A percentile compares a stretch with the other conserved stretches of the same genome.
Evolutionary conservation across 2,888 invertebrate species (phyloP).

Genomic region (Ectropis crepuscularia): DNA sequence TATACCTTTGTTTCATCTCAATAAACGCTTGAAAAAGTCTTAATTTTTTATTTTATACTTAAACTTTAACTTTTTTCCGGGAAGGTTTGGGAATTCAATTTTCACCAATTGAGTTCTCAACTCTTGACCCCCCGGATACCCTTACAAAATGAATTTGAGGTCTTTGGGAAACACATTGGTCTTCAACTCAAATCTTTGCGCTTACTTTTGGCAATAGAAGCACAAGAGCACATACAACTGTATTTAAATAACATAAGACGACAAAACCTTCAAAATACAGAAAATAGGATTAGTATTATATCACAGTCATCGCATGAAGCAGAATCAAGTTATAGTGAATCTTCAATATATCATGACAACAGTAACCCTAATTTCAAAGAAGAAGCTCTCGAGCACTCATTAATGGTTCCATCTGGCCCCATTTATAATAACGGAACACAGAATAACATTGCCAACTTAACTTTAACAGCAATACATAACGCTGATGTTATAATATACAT

Average conservation of each 20-base stretch:
- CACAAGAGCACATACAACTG: conserved; percentile 44
- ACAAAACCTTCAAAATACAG: conserved; percentile 38
- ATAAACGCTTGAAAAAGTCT: no score
- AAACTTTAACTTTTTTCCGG: no score
- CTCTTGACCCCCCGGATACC: no score
- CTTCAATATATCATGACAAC: conserved; percentile 38
- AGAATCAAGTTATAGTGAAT: conserved; percentile 35
- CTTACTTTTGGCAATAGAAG: no score
- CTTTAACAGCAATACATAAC: conserved; percentile 31
- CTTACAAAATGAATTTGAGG: conserved; percentile 49
- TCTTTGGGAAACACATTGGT: conserved; percentile 47
- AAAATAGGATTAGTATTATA: no score
- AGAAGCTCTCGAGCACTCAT: conserved; percentile 30
- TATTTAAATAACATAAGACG: conserved; percentile 42
- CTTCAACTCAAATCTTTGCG: conserved; percentile 43
- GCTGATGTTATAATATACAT: conserved; percentile 32
- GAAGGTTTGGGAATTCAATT: no score
- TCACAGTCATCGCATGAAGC: conserved; percentile 38
- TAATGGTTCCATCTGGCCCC: no score
- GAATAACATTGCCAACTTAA: conserved; percentile 32
- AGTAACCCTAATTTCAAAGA: conserved; percentile 39
- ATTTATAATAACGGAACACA: conserved; percentile 32
- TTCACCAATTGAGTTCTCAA: no score
- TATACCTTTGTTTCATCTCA: no score
- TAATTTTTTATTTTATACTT: no score